These are phyloP conservation scores for Ruditapes philippinarum DNA, from an alignment of 1,140 invertebrate genomes.

Conservation along the genomic window DNA sequence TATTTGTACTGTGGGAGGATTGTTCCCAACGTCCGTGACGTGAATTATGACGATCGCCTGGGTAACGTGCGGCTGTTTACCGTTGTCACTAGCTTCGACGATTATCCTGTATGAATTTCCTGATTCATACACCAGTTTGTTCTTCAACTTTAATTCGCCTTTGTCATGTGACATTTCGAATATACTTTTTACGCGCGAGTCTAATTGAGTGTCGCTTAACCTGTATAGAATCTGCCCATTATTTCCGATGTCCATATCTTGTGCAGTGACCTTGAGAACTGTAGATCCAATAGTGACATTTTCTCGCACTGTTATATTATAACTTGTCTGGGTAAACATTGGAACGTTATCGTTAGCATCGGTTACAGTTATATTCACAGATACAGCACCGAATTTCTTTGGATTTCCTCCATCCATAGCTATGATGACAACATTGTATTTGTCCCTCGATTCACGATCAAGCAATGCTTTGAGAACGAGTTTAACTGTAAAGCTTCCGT, in stretches of 20 bases:
- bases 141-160: slow-evolving; percentile 73
- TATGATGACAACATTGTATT: slow-evolving; percentile 94
- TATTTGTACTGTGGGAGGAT: slow-evolving; percentile 74
- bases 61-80: slow-evolving; percentile 69
- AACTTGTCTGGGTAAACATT: slow-evolving; percentile 87
- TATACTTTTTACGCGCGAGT: slow-evolving; percentile 91
- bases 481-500: slow-evolving; percentile 64
- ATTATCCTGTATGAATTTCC: slow-evolving; percentile 74
- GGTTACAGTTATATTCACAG: slow-evolving; percentile 94
- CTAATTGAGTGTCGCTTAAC: slow-evolving; percentile 86
- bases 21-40: slow-evolving; percentile 75
- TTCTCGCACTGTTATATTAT: slow-evolving; percentile 92
- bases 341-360: slow-evolving; percentile 99
- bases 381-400: slow-evolving; percentile 93
- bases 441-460: slow-evolving; percentile 93
- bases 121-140: slow-evolving; percentile 74
- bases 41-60: slow-evolving; percentile 69
- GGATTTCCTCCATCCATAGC: slow-evolving; percentile 95
- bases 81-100: slow-evolving; percentile 78
- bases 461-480: slow-evolving; percentile 88
- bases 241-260: slow-evolving; percentile 92
- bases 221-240: slow-evolving; percentile 92
- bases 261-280: slow-evolving; percentile 92
- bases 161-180: slow-evolving; percentile 76
- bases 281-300: slow-evolving; percentile 90